Percentiles rank a stretch among this genome's conserved stretches.
These are phyloP conservation scores for Stenodera caucasica DNA, from an alignment of 2,888 invertebrate genomes.

Conservation along the genomic window DNA sequence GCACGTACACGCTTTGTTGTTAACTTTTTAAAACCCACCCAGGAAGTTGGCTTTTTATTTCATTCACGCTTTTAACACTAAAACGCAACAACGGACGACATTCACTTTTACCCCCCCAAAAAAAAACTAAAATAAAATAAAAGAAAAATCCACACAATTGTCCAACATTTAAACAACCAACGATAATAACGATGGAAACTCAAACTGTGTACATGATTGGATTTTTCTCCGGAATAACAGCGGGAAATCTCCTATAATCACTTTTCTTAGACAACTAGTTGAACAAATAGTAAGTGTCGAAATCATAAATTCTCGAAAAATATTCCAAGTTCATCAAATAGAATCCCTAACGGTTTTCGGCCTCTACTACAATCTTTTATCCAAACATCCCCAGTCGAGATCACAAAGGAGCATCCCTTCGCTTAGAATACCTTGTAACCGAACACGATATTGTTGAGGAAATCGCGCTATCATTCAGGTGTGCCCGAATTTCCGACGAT, in stretches of 20 bases:
- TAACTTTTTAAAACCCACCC: conserved; percentile 48
- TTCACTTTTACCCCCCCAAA: too few species aligned
- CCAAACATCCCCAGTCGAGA: conserved; percentile 32
- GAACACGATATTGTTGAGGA: too few species aligned
- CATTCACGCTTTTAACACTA: conserved; percentile 42
- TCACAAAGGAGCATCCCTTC: conserved; percentile 33
- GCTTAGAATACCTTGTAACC: conserved; percentile 19
- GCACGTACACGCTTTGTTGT: conserved; percentile 53
- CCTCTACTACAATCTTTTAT: conserved; percentile 32
- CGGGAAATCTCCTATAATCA: not conserved
- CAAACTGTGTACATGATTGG: too few species aligned
- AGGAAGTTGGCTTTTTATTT: conserved; percentile 52
- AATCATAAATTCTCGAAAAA: not conserved
- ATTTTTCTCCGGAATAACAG: not conserved
- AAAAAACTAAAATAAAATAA: not conserved
- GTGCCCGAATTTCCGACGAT: too few species aligned
- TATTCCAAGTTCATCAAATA: too few species aligned
- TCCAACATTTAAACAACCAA: not conserved
- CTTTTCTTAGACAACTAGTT: not conserved
- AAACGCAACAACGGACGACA: conserved; percentile 29
- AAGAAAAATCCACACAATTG: not conserved
- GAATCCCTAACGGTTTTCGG: conserved; percentile 7
- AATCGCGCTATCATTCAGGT: too few species aligned
- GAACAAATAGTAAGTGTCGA: not conserved
- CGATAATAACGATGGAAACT: not conserved